A percentile compares a stretch with the other conserved stretches of the same genome.
phyloP scores from a whole-genome alignment of 2,113 vertebrate genomes.

The Hemiscyllium ocellatum region DNA sequence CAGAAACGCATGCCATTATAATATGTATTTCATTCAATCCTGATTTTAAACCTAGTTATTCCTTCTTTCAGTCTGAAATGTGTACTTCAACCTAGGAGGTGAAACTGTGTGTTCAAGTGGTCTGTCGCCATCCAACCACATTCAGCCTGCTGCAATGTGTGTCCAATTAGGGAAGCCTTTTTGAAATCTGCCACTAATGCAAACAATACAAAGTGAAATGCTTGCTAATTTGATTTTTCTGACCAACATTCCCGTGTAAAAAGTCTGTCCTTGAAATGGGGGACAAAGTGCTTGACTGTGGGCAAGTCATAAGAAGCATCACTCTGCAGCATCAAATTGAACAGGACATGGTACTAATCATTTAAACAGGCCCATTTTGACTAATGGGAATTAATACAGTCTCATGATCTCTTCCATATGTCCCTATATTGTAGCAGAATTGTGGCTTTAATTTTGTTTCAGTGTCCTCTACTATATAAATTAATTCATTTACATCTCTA shows the following conservation, averaged over 20 bases:
- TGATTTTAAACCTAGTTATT: not conserved
- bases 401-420: constrained; percentile 32
- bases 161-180: constrained; percentile 14
- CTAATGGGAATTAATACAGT: constrained; percentile 29
- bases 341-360: constrained; percentile 2
- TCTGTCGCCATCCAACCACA: not conserved
- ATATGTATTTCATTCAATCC: not conserved
- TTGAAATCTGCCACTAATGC: constrained; percentile 6
- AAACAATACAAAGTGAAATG: constrained; percentile 32
- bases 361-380: constrained; percentile 25
- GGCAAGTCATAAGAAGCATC: constrained; percentile 31
- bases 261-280: constrained; percentile 15
- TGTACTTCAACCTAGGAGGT: not conserved
- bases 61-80: not conserved
- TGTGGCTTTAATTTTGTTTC: not conserved
- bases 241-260: constrained; percentile 1
- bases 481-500: not conserved
- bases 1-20: not conserved
- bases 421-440: not conserved
- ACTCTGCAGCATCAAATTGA: constrained; percentile 13
- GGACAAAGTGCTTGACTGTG: constrained; percentile 9
- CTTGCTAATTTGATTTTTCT: constrained; percentile 23
- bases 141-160: not conserved
- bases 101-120: not conserved
- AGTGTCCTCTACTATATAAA: not conserved